Base-by-base conservation (phyloP, 2,888 invertebrate genomes). In the Villa cingulata region DNA sequence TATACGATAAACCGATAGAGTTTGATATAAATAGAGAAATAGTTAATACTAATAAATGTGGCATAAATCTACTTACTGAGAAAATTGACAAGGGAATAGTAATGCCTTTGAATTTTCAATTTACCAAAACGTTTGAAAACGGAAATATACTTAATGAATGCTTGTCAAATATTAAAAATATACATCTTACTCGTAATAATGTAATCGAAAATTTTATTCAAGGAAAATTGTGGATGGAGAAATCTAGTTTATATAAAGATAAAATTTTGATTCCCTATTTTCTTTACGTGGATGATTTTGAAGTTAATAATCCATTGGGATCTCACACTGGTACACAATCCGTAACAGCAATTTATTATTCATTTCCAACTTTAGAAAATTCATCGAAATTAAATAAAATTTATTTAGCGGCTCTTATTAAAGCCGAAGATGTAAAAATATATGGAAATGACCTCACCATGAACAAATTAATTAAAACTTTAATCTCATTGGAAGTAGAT, bases 191-290 rank as follows among this genome's bases (percentile, higher is more conserved):
- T 18, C 10, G 4, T 16, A 18, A 18, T 38, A 51, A 44, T 42
- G 36, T 54, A 38, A 51, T n/a, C n/a, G n/a, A 41, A 20, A 55
- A 58, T 38, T 55, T 54, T 51, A 47, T 56, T 4, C 55, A 56
- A 40, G 53, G 55, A 41, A 45, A 56, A 19, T 34, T 57, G 29
- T 58, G 58, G 57, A 55, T 54, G 51, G 45, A 48, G 16, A 57
- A 58, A 49, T 4, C 39, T 16, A 20, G 40, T 41, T 10, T 53
- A 12, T 55, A 55, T 49, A 52, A 51, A 17, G 43, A 51, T 39
- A 55, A 58, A 52, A 54, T 50, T n/a, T n/a, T n/a, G n/a, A n/a
- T n/a, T n/a, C n/a, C n/a, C n/a, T n/a, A n/a, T n/a, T n/a, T n/a
- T n/a, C n/a, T n/a, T n/a, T n/a, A n/a, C n/a, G n/a, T n/a, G n/a